phyloP scores from a whole-genome alignment of 2,113 vertebrate genomes.

The Regulus satrapa region DNA sequence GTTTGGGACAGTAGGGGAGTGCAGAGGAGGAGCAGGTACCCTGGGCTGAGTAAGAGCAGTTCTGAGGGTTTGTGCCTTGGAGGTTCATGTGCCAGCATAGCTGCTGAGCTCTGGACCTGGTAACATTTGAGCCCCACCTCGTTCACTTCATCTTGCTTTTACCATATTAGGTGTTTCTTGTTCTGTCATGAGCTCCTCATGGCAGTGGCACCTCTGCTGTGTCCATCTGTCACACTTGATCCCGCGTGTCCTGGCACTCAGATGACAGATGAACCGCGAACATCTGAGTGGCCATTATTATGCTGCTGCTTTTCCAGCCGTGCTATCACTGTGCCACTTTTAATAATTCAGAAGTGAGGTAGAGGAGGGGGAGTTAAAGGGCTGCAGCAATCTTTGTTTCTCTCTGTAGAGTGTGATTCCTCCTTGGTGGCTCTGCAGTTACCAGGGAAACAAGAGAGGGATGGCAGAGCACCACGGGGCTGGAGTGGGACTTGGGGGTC shows the following conservation, averaged over 20 bases:
- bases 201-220: background rate
- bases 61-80: background rate
- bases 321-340: background rate
- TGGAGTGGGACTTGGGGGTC: background rate
- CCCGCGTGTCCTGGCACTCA: rapidly evolving
- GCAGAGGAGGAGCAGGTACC: background rate
- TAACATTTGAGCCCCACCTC: background rate
- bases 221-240: background rate
- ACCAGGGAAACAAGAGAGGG: slow-evolving; percentile 56
- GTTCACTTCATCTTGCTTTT: background rate
- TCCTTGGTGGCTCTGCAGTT: slow-evolving; percentile 55
- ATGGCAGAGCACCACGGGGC: background rate
- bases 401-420: background rate
- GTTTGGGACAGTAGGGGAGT: background rate
- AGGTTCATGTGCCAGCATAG: background rate
- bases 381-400: slow-evolving; percentile 40
- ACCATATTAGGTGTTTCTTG: background rate
- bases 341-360: slow-evolving; percentile 53
- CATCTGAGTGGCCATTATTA: background rate
- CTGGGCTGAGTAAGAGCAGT: background rate
- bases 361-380: slow-evolving; percentile 28
- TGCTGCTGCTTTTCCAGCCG: background rate
- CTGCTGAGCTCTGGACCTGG: background rate
- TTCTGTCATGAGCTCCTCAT: background rate
- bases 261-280: background rate